Percentiles rank a stretch among this genome's conserved stretches.
Evolutionary conservation across 2,888 invertebrate species (phyloP).

Genomic region (Catocala fraxini): DNA sequence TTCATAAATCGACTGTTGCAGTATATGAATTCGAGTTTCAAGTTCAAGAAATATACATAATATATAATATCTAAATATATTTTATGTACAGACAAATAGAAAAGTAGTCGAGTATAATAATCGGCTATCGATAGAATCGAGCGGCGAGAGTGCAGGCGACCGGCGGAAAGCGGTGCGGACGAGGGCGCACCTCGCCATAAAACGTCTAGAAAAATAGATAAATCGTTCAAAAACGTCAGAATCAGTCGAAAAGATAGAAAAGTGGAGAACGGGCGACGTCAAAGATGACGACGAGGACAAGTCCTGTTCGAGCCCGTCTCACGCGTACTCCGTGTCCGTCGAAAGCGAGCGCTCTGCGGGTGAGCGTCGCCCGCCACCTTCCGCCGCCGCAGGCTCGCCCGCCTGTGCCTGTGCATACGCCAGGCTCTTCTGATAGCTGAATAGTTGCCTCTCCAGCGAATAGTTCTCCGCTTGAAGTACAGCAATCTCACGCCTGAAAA

Average conservation of each 20-base stretch:
- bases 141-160: constrained; percentile 86
- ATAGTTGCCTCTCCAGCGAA: constrained; percentile 93
- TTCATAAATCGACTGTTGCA: constrained; percentile 87
- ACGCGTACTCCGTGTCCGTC: constrained; percentile 92
- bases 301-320: constrained; percentile 71
- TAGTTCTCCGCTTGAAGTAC: constrained; percentile 95
- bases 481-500: constrained; percentile 91
- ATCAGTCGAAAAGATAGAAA: constrained; percentile 85
- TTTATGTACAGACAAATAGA: constrained; percentile 88
- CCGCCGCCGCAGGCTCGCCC: constrained; percentile 79
- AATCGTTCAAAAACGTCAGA: constrained; percentile 87
- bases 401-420: constrained; percentile 91
- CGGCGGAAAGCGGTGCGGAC: constrained; percentile 86
- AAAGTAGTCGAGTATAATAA: constrained; percentile 87
- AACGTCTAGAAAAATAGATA: constrained; percentile 88
- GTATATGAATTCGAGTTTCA: constrained; percentile 86
- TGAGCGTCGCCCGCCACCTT: constrained; percentile 75
- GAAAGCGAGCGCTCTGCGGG: constrained; percentile 89
- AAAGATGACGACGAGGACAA: constrained; percentile 56
- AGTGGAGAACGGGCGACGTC: constrained; percentile 67
- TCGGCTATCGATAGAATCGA: constrained; percentile 86
- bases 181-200: constrained; percentile 86
- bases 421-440: constrained; percentile 94
- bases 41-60: constrained; percentile 87
- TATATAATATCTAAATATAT: constrained; percentile 88